Percentiles rank a stretch among this genome's conserved stretches.
phyloP scores from a whole-genome alignment of 2,797 vertebrate species.

The Sebastes itinus region DNA sequence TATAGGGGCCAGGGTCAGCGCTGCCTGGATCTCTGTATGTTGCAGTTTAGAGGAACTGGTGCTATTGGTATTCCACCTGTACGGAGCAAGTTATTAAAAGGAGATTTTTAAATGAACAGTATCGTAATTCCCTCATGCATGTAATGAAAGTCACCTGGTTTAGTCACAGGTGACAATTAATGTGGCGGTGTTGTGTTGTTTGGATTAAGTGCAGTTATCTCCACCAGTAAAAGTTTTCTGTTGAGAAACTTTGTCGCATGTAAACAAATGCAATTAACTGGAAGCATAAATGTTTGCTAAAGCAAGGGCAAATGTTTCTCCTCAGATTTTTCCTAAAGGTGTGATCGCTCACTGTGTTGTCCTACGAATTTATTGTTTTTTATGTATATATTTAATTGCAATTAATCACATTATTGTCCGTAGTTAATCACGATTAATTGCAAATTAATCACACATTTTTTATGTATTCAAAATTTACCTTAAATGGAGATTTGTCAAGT shows the following conservation, averaged over 20 bases:
- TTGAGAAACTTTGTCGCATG: not conserved
- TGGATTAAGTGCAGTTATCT: not conserved
- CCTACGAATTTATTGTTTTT: not conserved
- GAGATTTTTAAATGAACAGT: not conserved
- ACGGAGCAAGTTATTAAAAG: not conserved
- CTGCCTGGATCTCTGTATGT: not conserved
- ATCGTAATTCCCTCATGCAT: slow-evolving; percentile 10
- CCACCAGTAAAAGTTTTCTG: not conserved
- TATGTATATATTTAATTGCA: too few species aligned
- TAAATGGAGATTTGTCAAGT: too few species aligned
- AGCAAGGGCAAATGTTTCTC: not conserved
- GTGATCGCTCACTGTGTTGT: not conserved
- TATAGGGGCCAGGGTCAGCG: not conserved
- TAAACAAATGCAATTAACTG: not conserved
- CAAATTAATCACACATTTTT: too few species aligned
- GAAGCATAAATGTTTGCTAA: not conserved
- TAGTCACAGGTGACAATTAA: not conserved
- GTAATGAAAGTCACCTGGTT: slow-evolving; percentile 9
- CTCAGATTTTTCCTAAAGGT: not conserved
- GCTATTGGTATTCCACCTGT: not conserved
- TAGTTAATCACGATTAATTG: too few species aligned
- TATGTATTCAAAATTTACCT: too few species aligned
- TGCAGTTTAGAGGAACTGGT: not conserved
- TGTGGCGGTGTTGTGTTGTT: not conserved
- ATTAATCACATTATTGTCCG: too few species aligned